Base-by-base conservation (phyloP, 2,888 invertebrate species). In the Aplocera efformata region DNA sequence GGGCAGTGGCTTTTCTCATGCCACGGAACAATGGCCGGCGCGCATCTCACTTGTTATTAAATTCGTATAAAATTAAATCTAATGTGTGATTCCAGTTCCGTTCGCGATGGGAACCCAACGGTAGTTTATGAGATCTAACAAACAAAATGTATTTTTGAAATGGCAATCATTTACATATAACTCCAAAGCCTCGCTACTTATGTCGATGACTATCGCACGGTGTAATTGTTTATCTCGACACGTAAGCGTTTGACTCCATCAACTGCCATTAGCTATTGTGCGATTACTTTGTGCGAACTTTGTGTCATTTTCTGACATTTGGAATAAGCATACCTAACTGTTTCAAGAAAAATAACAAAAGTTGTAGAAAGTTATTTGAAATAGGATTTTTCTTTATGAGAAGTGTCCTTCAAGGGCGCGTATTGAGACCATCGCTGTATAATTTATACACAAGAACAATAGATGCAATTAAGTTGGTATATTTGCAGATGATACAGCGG, bases 1-100 rank as follows among this genome's bases (percentile, higher is more conserved):
- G 75, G 60, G 68, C 72, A 65, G 43, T 60, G 56, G 53, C 67
- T 73, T 72, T 88, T 88, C 88, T 82, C 86, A 86, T 82, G 82
- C 60, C 75, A 63, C 64, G 59, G 67, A 64, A 83, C 85, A 86
- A 86, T 84, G 65, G 79, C 45, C 63, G 48, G 50, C 60, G 74
- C 63, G 75, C 81, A 78, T 76, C 80, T 78, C 76, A 75, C 80
- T 85, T 72, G 81, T 84, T 86, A 88, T 88, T 88, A 88, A 88
- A 88, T 86, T 86, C 86, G 83, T 83, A 86, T 88, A 84, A 86
- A 86, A 86, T 85, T 83, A 81, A 85, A 79, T 78, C 68, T 85
- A 86, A 85, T 85, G 82, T 88, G 84, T 86, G 86, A 86, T 79
- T 83, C 70, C 71, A 72, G 81, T 81, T 84, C 80, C 82, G 83